Evolutionary conservation across 2,113 vertebrate genomes (phyloP), one percentile per base, ranked within the genome.

Genomic region (Stigmatopora argus): DNA sequence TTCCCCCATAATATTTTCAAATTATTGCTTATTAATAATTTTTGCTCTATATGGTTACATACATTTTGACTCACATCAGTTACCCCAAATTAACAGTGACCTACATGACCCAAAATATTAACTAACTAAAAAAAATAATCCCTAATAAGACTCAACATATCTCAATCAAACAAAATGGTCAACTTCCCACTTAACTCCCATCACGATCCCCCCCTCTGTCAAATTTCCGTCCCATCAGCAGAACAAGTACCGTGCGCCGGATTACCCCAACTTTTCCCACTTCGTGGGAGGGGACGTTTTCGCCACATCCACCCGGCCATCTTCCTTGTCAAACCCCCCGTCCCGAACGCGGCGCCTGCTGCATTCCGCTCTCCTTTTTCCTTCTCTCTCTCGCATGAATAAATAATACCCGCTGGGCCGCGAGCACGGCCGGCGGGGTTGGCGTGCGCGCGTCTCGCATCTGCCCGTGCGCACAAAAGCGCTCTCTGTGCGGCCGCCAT

Each of bases 401-500:
- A 86, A 87, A 85, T 85, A 14, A 89, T 87, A 79, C 85, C 26
- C 84, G 79, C 78, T 73, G 80, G 77, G 81, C 79, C 68, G 77
- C 47, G 81, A 85, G 84, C 80, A 72, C 71, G 77, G 79, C 79
- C 80, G 85, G 75, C 53, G 14, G 53, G 53, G 38, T 41, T 41
- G 82, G 53, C 15, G 53, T n/a, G 49, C 7, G n/a, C 9, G 23
- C 15, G 53, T 14, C 12, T 31, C 70, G 85, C 86, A 87, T 88
- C 85, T 88, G 83, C 81, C 78, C 75, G 21, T 65, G 83, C 87
- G 83, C 86, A 87, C 87, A 89, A 86, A 83, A 31, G 26, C 78
- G 81, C 52, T 85, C 86, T 85, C 83, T 89, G 82, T 87, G 86
- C 78, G 72, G 78, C 81, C 79, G 53, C 53, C 53, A 56, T 56